Evolutionary conservation across 2,113 vertebrate species (phyloP), one percentile per base, ranked within the genome.

Genomic region (Coryphaenoides rupestris): DNA sequence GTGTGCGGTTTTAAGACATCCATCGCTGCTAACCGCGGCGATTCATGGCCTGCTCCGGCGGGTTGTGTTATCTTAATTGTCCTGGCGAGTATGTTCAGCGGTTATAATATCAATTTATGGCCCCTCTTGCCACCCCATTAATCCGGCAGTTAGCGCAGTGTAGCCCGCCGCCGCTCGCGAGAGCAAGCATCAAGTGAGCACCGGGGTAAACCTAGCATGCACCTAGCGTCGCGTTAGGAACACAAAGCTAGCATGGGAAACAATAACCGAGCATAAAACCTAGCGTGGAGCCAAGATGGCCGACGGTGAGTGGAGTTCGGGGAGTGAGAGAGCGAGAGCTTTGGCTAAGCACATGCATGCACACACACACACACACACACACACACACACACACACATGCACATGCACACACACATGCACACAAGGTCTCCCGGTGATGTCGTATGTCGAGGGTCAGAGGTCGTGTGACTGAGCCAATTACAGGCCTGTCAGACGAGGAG

Each of bases 11-110:
- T 68, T 66, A 65, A 74, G 66, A 70, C 74, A 73, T 72, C 70
- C 76, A 63, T 72, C 56, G 64, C 79, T 84, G 81, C 81, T 83
- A 81, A 85, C 83, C 68, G 28, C 55, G 58, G 69, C 79, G 60
- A 87, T 84, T 89, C 87, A 88, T 77, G 77, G 72, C 59, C 74
- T 77, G 33, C 63, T 77, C 81, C 78, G 77, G 90, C 87, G 79
- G 87, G 81, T 87, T 88, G 88, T 90, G 81, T 90, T 89, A 90
- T 89, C 86, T 88, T 90, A 90, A 91, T 91, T 90, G 89, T 90
- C 86, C 84, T 87, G 84, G 87, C 85, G 88, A 92, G 88, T 90
- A 85, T 88, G 88, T 89, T 89, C 84, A 84, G 84, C 64, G 84
- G 85, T 89, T 90, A 89, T 87, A 89, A 89, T 87, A 88, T 84